These are phyloP conservation scores for Ceratothoa steindachneri DNA, from an alignment of 2,888 invertebrate species.

Conservation along the genomic window DNA sequence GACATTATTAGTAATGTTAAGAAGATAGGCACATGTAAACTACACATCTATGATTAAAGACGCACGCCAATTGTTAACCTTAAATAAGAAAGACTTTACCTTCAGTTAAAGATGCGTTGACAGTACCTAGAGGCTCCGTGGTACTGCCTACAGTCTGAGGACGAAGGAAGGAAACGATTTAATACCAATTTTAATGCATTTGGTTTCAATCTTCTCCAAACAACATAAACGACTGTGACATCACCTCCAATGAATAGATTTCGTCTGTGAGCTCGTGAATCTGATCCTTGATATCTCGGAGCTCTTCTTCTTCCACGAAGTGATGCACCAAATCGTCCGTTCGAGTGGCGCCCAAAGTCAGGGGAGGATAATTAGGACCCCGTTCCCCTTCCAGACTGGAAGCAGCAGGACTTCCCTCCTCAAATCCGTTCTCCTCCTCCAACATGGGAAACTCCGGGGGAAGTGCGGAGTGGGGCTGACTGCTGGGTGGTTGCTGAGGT, in stretches of 20 bases:
- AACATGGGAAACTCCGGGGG: no score
- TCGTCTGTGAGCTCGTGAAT: slow-evolving; percentile 60
- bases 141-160: slow-evolving; percentile 28
- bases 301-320: slow-evolving; percentile 49
- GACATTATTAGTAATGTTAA: no score
- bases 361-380: neutral
- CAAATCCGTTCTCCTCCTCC: neutral
- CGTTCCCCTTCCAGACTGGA: neutral
- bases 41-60: no score
- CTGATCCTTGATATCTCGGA: slow-evolving; percentile 49
- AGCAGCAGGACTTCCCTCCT: neutral
- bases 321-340: slow-evolving; percentile 16
- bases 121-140: slow-evolving; percentile 14
- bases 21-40: no score
- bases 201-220: no score
- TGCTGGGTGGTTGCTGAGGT: no score
- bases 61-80: no score
- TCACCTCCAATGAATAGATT: slow-evolving; percentile 61
- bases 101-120: slow-evolving; percentile 1
- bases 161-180: no score
- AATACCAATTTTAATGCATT: no score
- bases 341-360: neutral
- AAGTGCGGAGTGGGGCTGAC: no score
- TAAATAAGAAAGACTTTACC: neutral
- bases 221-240: no score